A percentile compares a stretch with the other conserved stretches of the same genome.
These are phyloP conservation scores for Athetis lepigone DNA, from an alignment of 2,888 invertebrate genomes.

Conservation along the genomic window DNA sequence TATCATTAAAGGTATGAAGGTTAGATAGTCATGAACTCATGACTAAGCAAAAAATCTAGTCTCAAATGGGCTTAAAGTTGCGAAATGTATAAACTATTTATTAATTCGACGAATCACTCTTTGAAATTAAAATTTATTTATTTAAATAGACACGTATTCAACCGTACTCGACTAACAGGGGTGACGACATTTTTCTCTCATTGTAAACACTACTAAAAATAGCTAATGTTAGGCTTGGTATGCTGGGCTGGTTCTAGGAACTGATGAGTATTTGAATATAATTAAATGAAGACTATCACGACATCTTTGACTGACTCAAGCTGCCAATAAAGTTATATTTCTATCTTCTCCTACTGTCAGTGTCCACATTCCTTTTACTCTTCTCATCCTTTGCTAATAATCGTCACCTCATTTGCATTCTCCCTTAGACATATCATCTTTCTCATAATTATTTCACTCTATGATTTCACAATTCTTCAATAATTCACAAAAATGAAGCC, in stretches of 20 bases:
- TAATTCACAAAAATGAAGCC: neutral
- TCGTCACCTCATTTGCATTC: neutral
- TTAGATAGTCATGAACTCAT: slow-evolving; percentile 40
- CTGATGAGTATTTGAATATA: slow-evolving; percentile 19
- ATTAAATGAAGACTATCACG: slow-evolving; percentile 19
- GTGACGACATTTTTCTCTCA: slow-evolving; percentile 50
- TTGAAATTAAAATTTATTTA: slow-evolving; percentile 34
- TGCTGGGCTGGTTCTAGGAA: slow-evolving; percentile 53
- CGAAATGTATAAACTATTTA: slow-evolving; percentile 31
- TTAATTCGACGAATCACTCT: slow-evolving; percentile 34
- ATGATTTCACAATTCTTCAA: too few relatives aligned
- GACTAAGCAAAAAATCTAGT: slow-evolving; percentile 43
- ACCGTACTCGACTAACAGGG: slow-evolving; percentile 7
- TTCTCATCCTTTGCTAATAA: neutral
- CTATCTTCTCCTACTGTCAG: neutral
- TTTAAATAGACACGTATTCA: slow-evolving; percentile 38
- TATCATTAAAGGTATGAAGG: slow-evolving; percentile 29
- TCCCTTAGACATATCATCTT: neutral
- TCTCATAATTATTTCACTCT: slow-evolving; percentile 1
- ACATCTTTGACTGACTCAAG: slow-evolving; percentile 9
- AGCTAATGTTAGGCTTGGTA: slow-evolving; percentile 48
- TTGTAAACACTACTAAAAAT: slow-evolving; percentile 48
- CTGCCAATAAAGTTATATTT: neutral
- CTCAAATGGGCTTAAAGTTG: slow-evolving; percentile 45
- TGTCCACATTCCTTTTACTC: neutral